These are phyloP conservation scores for Odobenus rosmarus DNA, from an alignment of 2,113 vertebrate species.

Conservation along the genomic window DNA sequence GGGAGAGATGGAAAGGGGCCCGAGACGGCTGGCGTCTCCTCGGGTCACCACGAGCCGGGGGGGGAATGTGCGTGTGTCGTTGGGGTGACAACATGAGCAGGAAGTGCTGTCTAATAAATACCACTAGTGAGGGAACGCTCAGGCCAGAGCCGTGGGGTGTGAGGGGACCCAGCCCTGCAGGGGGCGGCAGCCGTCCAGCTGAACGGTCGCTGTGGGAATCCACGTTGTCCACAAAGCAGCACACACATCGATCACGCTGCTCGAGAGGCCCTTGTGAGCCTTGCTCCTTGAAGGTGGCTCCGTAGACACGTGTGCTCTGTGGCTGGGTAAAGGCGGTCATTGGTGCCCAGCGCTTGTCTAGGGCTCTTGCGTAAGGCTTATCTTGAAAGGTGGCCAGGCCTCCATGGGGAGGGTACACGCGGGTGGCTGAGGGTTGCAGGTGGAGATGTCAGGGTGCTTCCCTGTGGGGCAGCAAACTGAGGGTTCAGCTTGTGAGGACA, in stretches of 20 bases:
- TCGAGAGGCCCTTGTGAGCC: neutral
- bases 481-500: neutral
- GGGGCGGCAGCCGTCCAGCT: fast-evolving
- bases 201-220: fast-evolving
- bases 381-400: fast-evolving
- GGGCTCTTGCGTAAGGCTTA: fast-evolving
- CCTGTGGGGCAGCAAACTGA: neutral
- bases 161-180: too few relatives aligned
- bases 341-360: neutral
- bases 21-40: fast-evolving
- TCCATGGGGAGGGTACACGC: neutral
- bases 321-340: too few relatives aligned
- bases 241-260: too few relatives aligned
- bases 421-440: fast-evolving
- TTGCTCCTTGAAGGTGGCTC: neutral
- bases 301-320: fast-evolving
- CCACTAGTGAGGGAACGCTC: neutral
- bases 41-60: fast-evolving
- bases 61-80: fast-evolving
- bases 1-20: too few relatives aligned
- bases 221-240: neutral
- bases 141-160: too few relatives aligned
- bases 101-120: too few relatives aligned
- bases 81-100: too few relatives aligned
- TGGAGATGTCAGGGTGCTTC: neutral